Percentiles rank a stretch among this genome's conserved stretches.
Evolutionary conservation across 2,888 invertebrate species (phyloP).

Genomic region (Acanthacorydalis orientalis): DNA sequence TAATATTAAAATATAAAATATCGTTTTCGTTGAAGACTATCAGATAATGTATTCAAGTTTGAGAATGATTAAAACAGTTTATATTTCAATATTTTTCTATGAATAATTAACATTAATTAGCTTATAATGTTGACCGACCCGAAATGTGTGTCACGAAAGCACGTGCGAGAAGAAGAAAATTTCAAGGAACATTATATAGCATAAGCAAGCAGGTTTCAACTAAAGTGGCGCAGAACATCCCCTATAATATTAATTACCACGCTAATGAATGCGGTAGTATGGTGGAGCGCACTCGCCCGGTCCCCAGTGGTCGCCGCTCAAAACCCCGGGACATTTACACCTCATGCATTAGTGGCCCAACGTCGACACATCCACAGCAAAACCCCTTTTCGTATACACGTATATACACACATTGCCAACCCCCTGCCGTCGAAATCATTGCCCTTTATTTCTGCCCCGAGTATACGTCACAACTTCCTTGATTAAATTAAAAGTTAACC

Average conservation of each 20-base stretch:
- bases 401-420: not conserved
- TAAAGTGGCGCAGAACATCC: not conserved
- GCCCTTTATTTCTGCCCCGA: not conserved
- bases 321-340: constrained; percentile 25
- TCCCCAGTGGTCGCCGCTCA: constrained; percentile 1
- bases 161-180: not conserved
- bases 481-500: constrained; percentile 33
- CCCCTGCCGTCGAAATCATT: not conserved
- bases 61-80: too few relatives aligned
- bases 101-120: constrained; percentile 3
- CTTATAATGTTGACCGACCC: constrained; percentile 2
- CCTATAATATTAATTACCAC: constrained; percentile 21
- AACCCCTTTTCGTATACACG: not conserved
- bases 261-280: not conserved
- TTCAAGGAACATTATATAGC: too few relatives aligned
- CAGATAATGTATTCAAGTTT: too few relatives aligned
- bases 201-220: too few relatives aligned
- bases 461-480: constrained; percentile 23
- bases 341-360: constrained; percentile 23
- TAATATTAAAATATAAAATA: too few relatives aligned
- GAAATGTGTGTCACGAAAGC: not conserved
- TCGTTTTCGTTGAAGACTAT: too few relatives aligned
- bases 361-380: constrained; percentile 1
- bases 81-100: too few relatives aligned
- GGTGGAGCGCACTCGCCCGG: constrained; percentile 1